Base-by-base conservation (phyloP, 2,797 vertebrate genomes). In the Octomys mimax region DNA sequence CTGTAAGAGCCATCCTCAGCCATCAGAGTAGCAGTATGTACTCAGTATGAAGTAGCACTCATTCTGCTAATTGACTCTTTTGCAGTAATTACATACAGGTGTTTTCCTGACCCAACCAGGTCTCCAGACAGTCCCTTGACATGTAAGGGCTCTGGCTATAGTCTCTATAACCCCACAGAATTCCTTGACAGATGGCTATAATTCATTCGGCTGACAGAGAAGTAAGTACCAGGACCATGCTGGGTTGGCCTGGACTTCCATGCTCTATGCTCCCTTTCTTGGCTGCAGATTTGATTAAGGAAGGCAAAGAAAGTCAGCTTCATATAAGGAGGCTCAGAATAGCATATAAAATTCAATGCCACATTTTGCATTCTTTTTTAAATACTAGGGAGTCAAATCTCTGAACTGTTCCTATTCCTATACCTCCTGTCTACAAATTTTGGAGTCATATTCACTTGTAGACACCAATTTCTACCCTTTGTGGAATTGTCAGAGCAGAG, bases 291-390 rank as follows among this genome's bases (percentile, higher is more conserved):
- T 68, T 85, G 39, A 22, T 22, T 42, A 89, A 85, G 89, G 75
- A 75, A 94, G 66, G 54, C 71, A 52, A 75, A 87, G 22, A n/a
- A 91, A 1, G 8, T 26, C 2, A 14, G 16, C 33, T 46, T 80
- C 57, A 42, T 24, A 3, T 18, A 68, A 68, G 14, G 16, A 70
- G 26, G 4, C 54, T 77, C 33, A 96, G 70, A 70, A 9, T 61
- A 49, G 42, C 59, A 90, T 75, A 22, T 62, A 22, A 87, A 91
- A 81, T 59, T 46, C 87, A 49, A 66, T 13, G 59, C 10, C 79
- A 24, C 11, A 11, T 18, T 36, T 49, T 68, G 42, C n/a, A 3
- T 94, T 81, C 79, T n/a, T 90, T 96, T 93, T 70, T 36, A 94
- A 95, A 90, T 39, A 61, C 31, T 21, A 9, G 61, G 54, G 36